Conservation (phyloP, 2,888 invertebrate genomes). For the Sylvicola fuscatus region DNA sequence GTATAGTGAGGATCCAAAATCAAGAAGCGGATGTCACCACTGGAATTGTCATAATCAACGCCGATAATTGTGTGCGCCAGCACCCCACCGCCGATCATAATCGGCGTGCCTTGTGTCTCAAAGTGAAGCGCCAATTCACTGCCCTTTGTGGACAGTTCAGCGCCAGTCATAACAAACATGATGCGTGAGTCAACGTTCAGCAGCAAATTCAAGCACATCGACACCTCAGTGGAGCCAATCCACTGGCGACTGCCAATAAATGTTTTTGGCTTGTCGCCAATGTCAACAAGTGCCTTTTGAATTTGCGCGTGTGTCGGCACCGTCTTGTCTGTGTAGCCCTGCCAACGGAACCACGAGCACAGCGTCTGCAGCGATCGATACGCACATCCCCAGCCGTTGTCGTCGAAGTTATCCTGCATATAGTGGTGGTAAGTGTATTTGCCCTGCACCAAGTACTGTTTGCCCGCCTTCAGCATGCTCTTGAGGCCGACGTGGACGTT, state of each 20-base stretch:
- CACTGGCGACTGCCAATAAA: conserved; percentile 87
- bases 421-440: conserved; percentile 91
- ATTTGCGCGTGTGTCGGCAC: conserved; percentile 73
- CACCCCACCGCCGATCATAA: conserved; percentile 98
- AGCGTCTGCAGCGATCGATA: conserved; percentile 94
- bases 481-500: conserved; percentile 47
- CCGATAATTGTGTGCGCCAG: conserved; percentile 96
- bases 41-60: conserved; percentile 62
- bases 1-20: conserved; percentile 97
- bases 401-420: conserved; percentile 83
- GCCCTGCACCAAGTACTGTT: conserved; percentile 48
- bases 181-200: conserved; percentile 60
- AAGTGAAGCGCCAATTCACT: conserved; percentile 81
- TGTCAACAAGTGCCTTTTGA: conserved; percentile 82
- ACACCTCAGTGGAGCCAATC: conserved; percentile 97
- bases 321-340: conserved; percentile 57
- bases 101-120: conserved; percentile 76
- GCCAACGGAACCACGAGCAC: conserved; percentile 83
- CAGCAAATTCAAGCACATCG: conserved; percentile 59
- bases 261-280: conserved; percentile 74
- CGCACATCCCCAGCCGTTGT: conserved; percentile 99
- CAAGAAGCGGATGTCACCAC: conserved; percentile 72
- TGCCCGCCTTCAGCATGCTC: conserved; percentile 25
- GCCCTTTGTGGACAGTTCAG: conserved; percentile 57
- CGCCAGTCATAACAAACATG: conserved; percentile 65